Conservation (phyloP, 2,888 invertebrate species). For the Meta bourneti region DNA sequence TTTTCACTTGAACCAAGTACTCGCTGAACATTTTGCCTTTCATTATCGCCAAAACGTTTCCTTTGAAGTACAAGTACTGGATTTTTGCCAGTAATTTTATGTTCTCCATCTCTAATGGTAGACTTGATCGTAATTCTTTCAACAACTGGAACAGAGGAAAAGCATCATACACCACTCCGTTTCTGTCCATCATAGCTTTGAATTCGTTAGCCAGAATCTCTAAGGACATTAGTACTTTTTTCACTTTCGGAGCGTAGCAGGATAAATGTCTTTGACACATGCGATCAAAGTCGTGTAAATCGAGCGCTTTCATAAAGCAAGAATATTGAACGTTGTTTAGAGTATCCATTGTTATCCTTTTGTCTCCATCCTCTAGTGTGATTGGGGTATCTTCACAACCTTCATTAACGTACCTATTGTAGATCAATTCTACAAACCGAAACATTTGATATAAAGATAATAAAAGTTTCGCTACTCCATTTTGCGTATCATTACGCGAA, state of each 20-base stretch:
- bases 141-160: conserved; percentile 2
- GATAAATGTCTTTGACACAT: background rate
- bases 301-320: conserved; percentile 6
- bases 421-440: background rate
- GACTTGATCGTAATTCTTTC: conserved; percentile 17
- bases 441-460: conserved; percentile 13
- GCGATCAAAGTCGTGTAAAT: conserved; percentile 33
- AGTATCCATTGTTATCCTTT: background rate
- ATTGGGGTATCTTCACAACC: background rate
- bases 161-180: conserved; percentile 41
- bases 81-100: background rate
- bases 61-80: conserved; percentile 4
- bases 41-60: background rate
- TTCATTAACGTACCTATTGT: background rate
- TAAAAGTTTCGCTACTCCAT: background rate
- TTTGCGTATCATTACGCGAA: background rate
- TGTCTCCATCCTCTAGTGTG: background rate
- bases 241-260: background rate
- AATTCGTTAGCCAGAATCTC: background rate
- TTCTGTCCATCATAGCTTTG: conserved; percentile 17
- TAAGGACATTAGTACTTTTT: conserved; percentile 1
- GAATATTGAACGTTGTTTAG: background rate
- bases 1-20: conserved; percentile 4
- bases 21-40: conserved; percentile 26
- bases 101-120: background rate